These are phyloP conservation scores for Halictus quadricinctus DNA, from an alignment of 2,888 invertebrate genomes.

Conservation along the genomic window DNA sequence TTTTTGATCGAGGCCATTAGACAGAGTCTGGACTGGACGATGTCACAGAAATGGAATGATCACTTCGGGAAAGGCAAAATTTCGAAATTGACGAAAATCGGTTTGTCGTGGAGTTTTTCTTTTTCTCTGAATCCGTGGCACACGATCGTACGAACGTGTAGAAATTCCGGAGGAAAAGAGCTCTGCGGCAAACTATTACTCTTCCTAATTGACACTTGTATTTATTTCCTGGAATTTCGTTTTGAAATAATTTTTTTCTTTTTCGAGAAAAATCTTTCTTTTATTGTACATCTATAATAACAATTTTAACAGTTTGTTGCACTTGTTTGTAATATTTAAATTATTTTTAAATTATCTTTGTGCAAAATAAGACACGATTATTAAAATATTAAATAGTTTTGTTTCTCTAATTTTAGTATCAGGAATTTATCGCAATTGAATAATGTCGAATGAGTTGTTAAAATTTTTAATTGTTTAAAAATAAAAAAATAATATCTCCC, in stretches of 20 bases:
- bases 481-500: background rate
- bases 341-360: background rate
- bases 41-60: background rate
- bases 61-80: conserved; percentile 14
- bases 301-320: too few relatives aligned
- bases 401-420: background rate
- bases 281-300: too few relatives aligned
- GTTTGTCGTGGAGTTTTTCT: background rate
- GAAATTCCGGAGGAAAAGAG: background rate
- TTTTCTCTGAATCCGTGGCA: background rate
- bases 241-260: too few relatives aligned
- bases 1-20: conserved; percentile 40
- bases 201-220: too few relatives aligned
- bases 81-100: conserved; percentile 2
- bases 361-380: background rate
- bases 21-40: background rate
- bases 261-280: too few relatives aligned
- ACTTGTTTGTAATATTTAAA: too few relatives aligned
- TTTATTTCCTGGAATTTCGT: too few relatives aligned
- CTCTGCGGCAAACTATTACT: background rate
- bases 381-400: background rate
- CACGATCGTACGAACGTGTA: background rate
- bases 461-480: background rate
- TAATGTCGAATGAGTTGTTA: background rate
- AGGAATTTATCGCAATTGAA: background rate